Evolutionary conservation across 2,113 vertebrate genomes (phyloP).

Genomic region (Notarius lentiginosus): DNA sequence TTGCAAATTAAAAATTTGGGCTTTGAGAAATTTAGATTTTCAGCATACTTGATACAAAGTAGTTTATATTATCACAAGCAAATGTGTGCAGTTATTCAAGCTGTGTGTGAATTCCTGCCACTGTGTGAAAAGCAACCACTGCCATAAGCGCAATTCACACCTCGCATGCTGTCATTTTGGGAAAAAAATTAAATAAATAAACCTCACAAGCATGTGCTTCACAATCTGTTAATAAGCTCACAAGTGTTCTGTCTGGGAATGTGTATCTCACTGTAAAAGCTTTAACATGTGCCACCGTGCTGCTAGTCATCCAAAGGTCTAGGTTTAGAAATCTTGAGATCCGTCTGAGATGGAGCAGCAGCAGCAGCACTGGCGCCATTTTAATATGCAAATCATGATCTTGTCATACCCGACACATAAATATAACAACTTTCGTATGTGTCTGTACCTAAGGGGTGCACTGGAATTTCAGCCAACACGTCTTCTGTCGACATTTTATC

Average conservation of each 20-base stretch:
- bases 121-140: constrained; percentile 29
- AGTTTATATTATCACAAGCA: not conserved
- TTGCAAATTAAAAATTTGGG: too few relatives aligned
- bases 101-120: constrained; percentile 17
- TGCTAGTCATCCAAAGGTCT: not conserved
- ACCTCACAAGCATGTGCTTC: constrained; percentile 12
- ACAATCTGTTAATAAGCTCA: constrained; percentile 38
- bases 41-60: not conserved
- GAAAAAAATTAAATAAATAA: not conserved
- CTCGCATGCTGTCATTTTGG: constrained; percentile 10
- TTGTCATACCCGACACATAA: not conserved
- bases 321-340: not conserved
- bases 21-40: not conserved
- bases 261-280: not conserved
- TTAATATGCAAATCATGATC: not conserved
- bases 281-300: not conserved
- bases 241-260: not conserved
- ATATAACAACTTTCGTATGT: not conserved
- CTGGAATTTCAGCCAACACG: not conserved
- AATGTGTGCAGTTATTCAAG: not conserved
- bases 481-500: not conserved
- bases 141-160: constrained; percentile 31
- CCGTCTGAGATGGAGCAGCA: not conserved
- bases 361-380: not conserved
- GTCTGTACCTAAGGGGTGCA: not conserved